Evolutionary conservation across 2,888 invertebrate genomes (phyloP), one percentile per base, ranked within the genome.

Genomic region (Octonoba sinensis): DNA sequence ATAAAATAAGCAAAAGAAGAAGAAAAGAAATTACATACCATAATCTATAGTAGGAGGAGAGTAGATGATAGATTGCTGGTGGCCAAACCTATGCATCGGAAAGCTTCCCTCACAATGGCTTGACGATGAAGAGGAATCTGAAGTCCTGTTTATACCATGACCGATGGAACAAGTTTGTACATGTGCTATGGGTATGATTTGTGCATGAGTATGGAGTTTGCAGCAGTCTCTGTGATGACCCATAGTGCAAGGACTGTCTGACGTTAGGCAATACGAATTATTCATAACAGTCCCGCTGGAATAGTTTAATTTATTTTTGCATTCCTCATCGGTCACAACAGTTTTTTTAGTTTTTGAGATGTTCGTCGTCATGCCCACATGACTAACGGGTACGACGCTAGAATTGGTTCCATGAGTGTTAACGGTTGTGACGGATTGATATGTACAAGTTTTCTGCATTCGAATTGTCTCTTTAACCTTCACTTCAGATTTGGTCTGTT

Each of bases 391-490:
- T 6, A 75, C 82, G 18, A 74, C 74, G 18, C 47, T 67, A 22
- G 82, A 76, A 67, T 76, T 72, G 12, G 75, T 72, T 13, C 71
- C 82, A 24, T 82, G 65, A 20, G 71, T 75, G 49, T 74, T 82
- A 3, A 76, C 76, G 12, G 76, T 76, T 1, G 82, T 82, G 16
- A 82, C 82, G 20, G 82, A 82, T 15, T 82, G 75, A 76, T 82
- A 82, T 71, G 82, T 82, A 54, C 82, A 82, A 2, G 82, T 82
- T 57, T 82, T 82, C n/a, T 76, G 75, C 82, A 82, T 82, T 15
- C 71, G 20, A 13, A 82, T 76, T 12, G 82, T 82, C 27, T 82
- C 82, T 56, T 82, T 82, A 1, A 82, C 82, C 47, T 82, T 82
- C 54, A 82, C 75, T 47, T 82, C 72, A 1, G 82, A 76, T 47